Evolutionary conservation across 2,797 vertebrate species (phyloP).

Genomic region (Cyclura pinguis): DNA sequence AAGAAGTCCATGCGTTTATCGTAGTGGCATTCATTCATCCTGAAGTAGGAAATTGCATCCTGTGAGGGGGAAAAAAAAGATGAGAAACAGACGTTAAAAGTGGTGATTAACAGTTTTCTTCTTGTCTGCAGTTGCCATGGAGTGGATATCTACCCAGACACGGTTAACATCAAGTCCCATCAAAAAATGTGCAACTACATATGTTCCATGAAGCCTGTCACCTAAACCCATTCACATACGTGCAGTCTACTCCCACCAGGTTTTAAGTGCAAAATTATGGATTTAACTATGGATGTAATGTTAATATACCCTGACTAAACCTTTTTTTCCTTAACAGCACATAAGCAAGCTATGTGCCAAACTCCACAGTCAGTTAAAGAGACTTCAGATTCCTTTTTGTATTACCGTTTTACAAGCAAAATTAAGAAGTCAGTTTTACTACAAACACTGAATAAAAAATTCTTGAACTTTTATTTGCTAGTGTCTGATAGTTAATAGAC

Average conservation of each 20-base stretch:
- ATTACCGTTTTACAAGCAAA: background rate
- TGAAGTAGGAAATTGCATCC: slow-evolving; percentile 82
- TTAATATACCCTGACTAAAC: too few relatives aligned
- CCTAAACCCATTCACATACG: background rate
- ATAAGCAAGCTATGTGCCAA: background rate
- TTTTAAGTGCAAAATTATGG: background rate
- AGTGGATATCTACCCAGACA: background rate
- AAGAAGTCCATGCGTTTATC: slow-evolving; percentile 91
- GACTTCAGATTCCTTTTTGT: background rate
- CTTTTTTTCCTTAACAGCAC: too few relatives aligned
- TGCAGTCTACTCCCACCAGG: background rate
- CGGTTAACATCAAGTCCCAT: background rate
- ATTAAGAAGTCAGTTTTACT: background rate
- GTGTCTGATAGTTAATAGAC: too few relatives aligned
- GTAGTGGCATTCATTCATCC: slow-evolving; percentile 88
- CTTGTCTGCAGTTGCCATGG: background rate
- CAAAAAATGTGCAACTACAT: background rate
- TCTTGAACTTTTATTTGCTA: too few relatives aligned
- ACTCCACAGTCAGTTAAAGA: background rate
- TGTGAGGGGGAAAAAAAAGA: slow-evolving; percentile 58
- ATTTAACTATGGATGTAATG: too few relatives aligned
- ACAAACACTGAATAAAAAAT: too few relatives aligned
- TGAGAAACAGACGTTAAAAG: slow-evolving; percentile 20
- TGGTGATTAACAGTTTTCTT: background rate
- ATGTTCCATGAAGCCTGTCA: background rate